Conservation (phyloP, 2,113 vertebrate species). For the Tapirus terrestris region DNA sequence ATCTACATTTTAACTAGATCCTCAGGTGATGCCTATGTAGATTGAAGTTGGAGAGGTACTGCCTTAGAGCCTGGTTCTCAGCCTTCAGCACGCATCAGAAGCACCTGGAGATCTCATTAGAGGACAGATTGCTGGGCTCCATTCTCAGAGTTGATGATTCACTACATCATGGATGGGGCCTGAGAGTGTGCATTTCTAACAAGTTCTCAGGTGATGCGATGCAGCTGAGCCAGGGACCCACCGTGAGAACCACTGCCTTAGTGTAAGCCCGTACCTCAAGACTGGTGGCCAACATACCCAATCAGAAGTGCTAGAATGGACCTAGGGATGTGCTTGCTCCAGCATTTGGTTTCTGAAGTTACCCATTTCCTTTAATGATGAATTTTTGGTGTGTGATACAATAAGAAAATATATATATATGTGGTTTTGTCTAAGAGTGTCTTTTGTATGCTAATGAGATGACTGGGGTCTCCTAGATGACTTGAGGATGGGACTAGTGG, state of each 20-base stretch:
- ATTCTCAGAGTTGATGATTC: background rate
- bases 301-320: background rate
- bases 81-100: background rate
- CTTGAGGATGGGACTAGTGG: background rate
- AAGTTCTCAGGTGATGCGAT: background rate
- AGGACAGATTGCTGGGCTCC: background rate
- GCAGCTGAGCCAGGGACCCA: background rate
- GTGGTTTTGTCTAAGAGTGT: background rate
- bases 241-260: background rate
- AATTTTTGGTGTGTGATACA: background rate
- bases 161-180: background rate
- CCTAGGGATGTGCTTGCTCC: background rate
- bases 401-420: background rate
- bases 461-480: background rate
- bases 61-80: background rate
- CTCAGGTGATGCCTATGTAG: background rate
- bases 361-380: background rate
- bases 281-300: background rate
- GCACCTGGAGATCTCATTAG: background rate
- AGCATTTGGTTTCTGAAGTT: background rate
- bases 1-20: background rate
- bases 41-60: background rate
- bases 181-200: background rate
- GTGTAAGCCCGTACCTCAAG: background rate
- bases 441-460: background rate